phyloP scores from a whole-genome alignment of 2,113 vertebrate genomes.

The Piprites chloris region DNA sequence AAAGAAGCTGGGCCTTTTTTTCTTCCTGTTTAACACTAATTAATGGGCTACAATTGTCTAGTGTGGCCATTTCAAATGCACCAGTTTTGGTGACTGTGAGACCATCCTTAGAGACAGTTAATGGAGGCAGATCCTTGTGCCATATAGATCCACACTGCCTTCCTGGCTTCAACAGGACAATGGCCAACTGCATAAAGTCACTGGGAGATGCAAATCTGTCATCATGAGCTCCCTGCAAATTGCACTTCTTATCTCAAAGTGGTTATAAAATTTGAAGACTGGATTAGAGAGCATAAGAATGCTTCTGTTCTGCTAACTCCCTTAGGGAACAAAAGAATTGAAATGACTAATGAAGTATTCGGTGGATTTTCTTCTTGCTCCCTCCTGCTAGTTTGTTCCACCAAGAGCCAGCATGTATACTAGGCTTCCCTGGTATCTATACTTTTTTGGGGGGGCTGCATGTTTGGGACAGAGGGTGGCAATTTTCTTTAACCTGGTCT shows the following conservation, averaged over 20 bases:
- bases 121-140: background rate
- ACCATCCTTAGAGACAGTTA: background rate
- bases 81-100: background rate
- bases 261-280: background rate
- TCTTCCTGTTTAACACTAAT: background rate
- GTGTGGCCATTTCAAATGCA: background rate
- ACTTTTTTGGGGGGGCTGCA: rapidly evolving
- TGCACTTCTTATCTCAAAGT: background rate
- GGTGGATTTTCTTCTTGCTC: background rate
- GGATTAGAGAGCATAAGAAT: background rate
- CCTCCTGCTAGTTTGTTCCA: background rate
- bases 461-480: background rate
- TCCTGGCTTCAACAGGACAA: background rate
- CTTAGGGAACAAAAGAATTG: background rate
- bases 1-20: background rate
- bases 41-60: background rate
- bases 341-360: background rate
- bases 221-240: background rate
- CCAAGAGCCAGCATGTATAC: background rate
- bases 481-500: background rate
- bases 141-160: background rate
- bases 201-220: background rate
- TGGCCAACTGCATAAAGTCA: background rate
- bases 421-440: background rate
- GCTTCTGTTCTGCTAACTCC: background rate